Conservation (phyloP, 30 jellyfish, hydroid and myxozoan species). For the Aurelia sp. region DNA sequence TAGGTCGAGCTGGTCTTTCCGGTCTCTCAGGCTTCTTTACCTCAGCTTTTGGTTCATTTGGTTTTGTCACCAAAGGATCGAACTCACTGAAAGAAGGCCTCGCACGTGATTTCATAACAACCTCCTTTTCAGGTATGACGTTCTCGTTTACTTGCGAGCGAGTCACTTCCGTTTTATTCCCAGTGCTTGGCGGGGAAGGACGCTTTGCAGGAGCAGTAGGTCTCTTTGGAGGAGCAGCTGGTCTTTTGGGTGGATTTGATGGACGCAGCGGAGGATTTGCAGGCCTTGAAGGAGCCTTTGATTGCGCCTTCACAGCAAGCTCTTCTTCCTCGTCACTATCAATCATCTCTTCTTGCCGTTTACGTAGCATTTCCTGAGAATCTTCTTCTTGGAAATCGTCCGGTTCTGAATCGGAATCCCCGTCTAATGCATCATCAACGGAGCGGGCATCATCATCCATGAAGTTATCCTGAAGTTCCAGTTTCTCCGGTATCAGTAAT, state of each 20-base stretch:
- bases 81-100: slow-evolving; percentile 56
- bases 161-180: background rate
- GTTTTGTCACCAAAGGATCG: slow-evolving; percentile 26
- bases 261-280: slow-evolving; percentile 43
- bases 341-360: slow-evolving; percentile 61
- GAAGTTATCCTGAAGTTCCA: slow-evolving; percentile 88
- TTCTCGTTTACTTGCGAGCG: background rate
- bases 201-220: slow-evolving; percentile 79
- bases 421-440: slow-evolving; percentile 67
- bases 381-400: slow-evolving; percentile 54
- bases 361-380: slow-evolving; percentile 62
- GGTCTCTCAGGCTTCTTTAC: slow-evolving; percentile 75
- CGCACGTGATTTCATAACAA: slow-evolving; percentile 30
- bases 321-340: slow-evolving; percentile 90
- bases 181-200: slow-evolving; percentile 42
- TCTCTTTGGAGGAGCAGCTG: slow-evolving; percentile 64
- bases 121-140: slow-evolving; percentile 48
- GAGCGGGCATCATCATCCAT: slow-evolving; percentile 85
- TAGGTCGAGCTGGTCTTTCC: slow-evolving; percentile 77
- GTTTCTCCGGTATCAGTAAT: slow-evolving; percentile 87
- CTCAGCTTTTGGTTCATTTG: slow-evolving; percentile 13
- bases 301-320: background rate
- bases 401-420: slow-evolving; percentile 63
- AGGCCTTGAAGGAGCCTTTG: slow-evolving; percentile 4
- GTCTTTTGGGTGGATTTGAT: slow-evolving; percentile 57